Conservation (phyloP, 23 tunicate genomes). For the Styela clava region DNA sequence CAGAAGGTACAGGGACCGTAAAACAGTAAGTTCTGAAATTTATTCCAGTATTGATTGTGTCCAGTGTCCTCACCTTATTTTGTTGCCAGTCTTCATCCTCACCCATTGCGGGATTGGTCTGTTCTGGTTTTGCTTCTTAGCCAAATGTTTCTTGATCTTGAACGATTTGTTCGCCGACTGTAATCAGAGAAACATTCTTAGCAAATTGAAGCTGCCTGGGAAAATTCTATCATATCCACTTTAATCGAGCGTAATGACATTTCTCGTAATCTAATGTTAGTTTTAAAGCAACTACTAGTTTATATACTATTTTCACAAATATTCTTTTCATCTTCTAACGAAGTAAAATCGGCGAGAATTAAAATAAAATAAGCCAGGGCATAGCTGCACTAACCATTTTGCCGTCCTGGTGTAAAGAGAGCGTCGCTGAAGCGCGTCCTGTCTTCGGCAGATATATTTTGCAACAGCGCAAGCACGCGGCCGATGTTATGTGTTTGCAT, state of each 20-base stretch:
- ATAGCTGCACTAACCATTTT: neutral
- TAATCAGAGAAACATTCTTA: constrained; percentile 3
- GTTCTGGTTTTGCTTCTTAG: constrained; percentile 88
- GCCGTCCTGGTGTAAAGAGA: neutral
- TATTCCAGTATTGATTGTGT: too few relatives aligned
- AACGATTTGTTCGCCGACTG: constrained; percentile 93
- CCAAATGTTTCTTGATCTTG: constrained; percentile 72
- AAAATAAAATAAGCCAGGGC: too few relatives aligned
- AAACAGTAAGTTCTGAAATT: too few relatives aligned
- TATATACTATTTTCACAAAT: too few relatives aligned
- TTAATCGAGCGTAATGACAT: neutral
- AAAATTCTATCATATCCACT: too few relatives aligned
- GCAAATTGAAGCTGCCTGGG: neutral
- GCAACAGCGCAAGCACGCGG: neutral
- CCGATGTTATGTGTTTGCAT: too few relatives aligned
- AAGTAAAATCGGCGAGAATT: too few relatives aligned
- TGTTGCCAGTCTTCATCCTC: constrained; percentile 91
- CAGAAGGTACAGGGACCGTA: too few relatives aligned
- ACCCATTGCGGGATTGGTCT: constrained; percentile 98
- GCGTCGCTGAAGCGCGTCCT: neutral
- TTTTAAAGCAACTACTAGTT: neutral
- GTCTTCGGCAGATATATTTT: neutral
- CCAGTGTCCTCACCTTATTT: constrained; percentile 82
- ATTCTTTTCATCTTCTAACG: too few relatives aligned
- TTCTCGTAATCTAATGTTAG: neutral